Base-by-base conservation (phyloP, 2,888 invertebrate species). In the Macrosiphum euphorbiae region DNA sequence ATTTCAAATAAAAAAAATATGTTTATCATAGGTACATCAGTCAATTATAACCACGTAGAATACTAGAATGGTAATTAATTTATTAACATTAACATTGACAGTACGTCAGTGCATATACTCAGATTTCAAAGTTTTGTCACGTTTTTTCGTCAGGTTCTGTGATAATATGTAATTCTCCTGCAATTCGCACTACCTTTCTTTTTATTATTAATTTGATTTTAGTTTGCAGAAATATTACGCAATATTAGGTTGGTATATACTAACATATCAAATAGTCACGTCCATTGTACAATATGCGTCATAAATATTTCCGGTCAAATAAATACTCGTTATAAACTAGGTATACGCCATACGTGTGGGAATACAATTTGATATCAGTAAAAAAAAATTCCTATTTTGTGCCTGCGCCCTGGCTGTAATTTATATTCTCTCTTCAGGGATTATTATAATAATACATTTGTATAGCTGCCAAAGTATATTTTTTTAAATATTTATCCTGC, bases 261-360 rank as follows among this genome's bases (percentile, higher is more conserved):
- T 28, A 67, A 87, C 44, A 35, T 52, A 28, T 78, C 67, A 41
- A 67, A 90, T 78, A 78, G 88, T 92, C 92, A 92, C 92, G 92
- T 92, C 55, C 52, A 44, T 44, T 52, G 52, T 78, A 47, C 7
- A 47, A 28, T 78, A 92, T 78, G 78, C 92, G 92, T 92, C 92
- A 92, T 88, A 78, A 78, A 92, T 92, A 92, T 92, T 92, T 92
- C 92, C 67, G 50, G 92, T 67, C 50, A 87, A 28, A 67, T 61
- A 87, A 88, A 86, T 61, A 58, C 20, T 78, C 28, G 52, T 26
- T 58, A 58, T 41, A 41, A 41, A 4, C 44, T 7, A 47, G 47
- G 58, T 58, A 58, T 61, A 86, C 47, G 47, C 44, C 35, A n/a
- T 87, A 61, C 87, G 47, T 28, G 50, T 87, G 50, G 24, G 41